Conservation (phyloP, 2,797 vertebrate genomes). For the Xenops minutus region DNA sequence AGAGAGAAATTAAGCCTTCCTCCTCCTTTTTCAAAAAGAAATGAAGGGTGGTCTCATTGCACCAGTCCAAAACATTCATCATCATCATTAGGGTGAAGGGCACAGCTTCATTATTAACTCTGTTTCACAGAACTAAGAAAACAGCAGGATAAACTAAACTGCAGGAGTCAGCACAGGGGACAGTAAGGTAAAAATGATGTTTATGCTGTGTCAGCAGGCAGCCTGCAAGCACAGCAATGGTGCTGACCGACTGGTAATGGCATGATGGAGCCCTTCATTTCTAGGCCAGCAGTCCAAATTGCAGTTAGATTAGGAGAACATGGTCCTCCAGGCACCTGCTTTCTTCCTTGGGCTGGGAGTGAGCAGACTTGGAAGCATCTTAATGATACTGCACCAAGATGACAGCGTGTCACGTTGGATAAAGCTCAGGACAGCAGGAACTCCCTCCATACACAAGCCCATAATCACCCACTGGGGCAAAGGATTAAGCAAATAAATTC, state of each 20-base stretch:
- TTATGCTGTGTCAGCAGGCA: conserved; percentile 1
- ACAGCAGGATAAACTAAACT: neutral
- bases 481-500: neutral
- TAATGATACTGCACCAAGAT: neutral
- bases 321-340: neutral
- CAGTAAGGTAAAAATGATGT: neutral
- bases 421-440: neutral
- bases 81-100: neutral
- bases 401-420: neutral
- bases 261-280: neutral
- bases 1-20: neutral
- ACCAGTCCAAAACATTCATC: neutral
- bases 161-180: neutral
- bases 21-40: neutral
- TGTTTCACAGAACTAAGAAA: neutral
- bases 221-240: neutral
- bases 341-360: neutral
- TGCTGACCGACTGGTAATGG: neutral
- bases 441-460: neutral
- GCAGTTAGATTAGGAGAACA: neutral
- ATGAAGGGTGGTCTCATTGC: neutral
- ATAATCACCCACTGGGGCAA: neutral
- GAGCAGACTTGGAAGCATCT: neutral
- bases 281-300: neutral
- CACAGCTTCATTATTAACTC: neutral